These are phyloP conservation scores for Sminthurides bifidus DNA, from an alignment of 1,140 invertebrate species.

Conservation along the genomic window DNA sequence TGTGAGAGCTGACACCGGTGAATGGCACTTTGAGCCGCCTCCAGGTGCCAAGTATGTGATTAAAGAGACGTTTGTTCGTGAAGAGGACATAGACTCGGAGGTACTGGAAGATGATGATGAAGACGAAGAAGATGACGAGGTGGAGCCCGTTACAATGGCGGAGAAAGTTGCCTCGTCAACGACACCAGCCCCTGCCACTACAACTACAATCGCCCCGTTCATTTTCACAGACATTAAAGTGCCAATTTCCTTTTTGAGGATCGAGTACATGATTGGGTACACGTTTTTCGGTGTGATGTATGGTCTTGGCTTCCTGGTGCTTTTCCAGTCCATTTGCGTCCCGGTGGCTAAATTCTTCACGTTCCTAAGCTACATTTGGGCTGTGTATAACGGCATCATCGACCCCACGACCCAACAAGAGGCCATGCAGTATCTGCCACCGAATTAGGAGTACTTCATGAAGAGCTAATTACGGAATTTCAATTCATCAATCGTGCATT, in stretches of 20 bases:
- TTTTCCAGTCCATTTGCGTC: conserved; percentile 15
- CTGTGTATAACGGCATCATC: conserved; percentile 1
- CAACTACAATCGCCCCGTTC: conserved; percentile 3
- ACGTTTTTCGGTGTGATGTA: conserved; percentile 18
- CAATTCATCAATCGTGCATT: too few relatives aligned
- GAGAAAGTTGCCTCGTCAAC: background rate
- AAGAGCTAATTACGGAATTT: too few relatives aligned
- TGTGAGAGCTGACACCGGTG: too few relatives aligned
- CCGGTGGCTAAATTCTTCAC: conserved; percentile 8
- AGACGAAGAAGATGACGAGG: too few relatives aligned
- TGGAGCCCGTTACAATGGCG: too few relatives aligned
- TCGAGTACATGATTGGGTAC: conserved; percentile 22
- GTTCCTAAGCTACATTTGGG: background rate
- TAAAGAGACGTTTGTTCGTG: too few relatives aligned
- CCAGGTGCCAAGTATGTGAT: too few relatives aligned
- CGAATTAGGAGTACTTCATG: background rate
- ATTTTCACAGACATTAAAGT: conserved; percentile 8
- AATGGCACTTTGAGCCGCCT: too few relatives aligned
- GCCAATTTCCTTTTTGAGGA: conserved; percentile 6
- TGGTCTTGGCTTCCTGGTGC: conserved; percentile 16
- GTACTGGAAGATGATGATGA: too few relatives aligned
- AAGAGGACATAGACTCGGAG: too few relatives aligned
- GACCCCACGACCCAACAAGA: conserved; percentile 8
- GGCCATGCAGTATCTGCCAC: conserved; percentile 8
- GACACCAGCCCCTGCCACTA: background rate